Percentiles rank a stretch among this genome's conserved stretches.
Evolutionary conservation across 2,888 invertebrate genomes (phyloP).

Genomic region (Tiliacea citrago): DNA sequence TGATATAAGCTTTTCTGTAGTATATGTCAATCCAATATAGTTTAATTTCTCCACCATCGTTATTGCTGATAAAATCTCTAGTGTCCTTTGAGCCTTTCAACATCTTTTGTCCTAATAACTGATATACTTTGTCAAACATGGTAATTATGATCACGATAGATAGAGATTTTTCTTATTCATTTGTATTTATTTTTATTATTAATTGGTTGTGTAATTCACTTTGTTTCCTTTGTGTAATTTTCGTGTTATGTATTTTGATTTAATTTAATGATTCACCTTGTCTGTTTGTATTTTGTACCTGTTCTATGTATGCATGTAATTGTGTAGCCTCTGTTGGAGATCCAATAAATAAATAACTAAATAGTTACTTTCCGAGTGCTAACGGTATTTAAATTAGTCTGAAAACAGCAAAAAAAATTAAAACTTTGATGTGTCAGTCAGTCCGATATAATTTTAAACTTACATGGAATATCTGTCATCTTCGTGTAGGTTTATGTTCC

Average conservation of each 20-base stretch:
- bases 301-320: too few species aligned
- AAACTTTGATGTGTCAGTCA: background rate
- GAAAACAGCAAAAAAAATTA: background rate
- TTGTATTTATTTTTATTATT: too few species aligned
- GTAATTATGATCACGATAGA: background rate
- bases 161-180: too few species aligned
- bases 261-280: too few species aligned
- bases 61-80: background rate
- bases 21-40: background rate
- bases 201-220: too few species aligned
- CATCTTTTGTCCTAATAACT: background rate
- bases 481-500: slow-evolving; percentile 52
- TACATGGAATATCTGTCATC: slow-evolving; percentile 76
- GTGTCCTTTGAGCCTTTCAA: background rate
- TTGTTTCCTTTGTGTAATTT: too few species aligned
- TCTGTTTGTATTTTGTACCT: too few species aligned
- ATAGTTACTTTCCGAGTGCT: background rate
- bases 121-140: background rate
- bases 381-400: background rate
- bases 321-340: too few species aligned
- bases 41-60: background rate
- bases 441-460: slow-evolving; percentile 57
- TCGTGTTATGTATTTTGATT: too few species aligned
- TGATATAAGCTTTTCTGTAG: background rate
- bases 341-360: too few species aligned